phyloP scores from a whole-genome alignment of 1,140 invertebrate species.

The Thaumetopoea pityocampa region DNA sequence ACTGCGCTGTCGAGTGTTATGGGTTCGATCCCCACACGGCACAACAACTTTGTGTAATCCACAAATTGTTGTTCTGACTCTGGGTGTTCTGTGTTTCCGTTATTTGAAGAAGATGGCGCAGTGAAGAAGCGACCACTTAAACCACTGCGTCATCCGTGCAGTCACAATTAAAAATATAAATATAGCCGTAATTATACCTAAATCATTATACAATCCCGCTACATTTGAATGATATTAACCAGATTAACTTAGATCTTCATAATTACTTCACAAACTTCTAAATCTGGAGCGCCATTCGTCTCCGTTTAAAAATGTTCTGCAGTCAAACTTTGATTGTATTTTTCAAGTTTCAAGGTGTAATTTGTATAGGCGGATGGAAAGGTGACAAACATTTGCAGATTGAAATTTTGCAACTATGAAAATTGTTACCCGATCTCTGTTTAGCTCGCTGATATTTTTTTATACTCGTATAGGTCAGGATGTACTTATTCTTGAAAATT shows the following conservation, averaged over 20 bases:
- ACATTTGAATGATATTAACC: constrained; percentile 17
- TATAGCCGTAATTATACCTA: too few relatives aligned
- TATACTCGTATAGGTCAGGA: constrained; percentile 7
- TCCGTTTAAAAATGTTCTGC: constrained; percentile 22
- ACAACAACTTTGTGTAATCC: too few relatives aligned
- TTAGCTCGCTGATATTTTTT: constrained; percentile 14
- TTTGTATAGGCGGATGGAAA: constrained; percentile 20
- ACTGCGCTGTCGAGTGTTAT: too few relatives aligned
- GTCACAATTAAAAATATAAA: too few relatives aligned
- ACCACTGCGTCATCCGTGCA: too few relatives aligned
- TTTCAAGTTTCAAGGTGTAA: constrained; percentile 21
- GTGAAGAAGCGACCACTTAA: too few relatives aligned
- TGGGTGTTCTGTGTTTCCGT: too few relatives aligned
- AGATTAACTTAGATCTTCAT: constrained; percentile 18
- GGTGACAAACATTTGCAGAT: constrained; percentile 25
- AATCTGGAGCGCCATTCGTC: constrained; percentile 16
- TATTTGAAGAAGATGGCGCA: too few relatives aligned
- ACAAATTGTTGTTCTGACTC: too few relatives aligned
- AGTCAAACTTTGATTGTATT: constrained; percentile 26
- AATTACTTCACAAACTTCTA: constrained; percentile 20
- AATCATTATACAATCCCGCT: constrained; percentile 13
- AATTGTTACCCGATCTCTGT: constrained; percentile 32
- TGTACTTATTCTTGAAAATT: constrained; percentile 5
- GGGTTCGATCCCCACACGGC: too few relatives aligned
- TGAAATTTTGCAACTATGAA: constrained; percentile 32